Conservation (phyloP, 2,888 invertebrate genomes). For the Epirrhoe alternata region DNA sequence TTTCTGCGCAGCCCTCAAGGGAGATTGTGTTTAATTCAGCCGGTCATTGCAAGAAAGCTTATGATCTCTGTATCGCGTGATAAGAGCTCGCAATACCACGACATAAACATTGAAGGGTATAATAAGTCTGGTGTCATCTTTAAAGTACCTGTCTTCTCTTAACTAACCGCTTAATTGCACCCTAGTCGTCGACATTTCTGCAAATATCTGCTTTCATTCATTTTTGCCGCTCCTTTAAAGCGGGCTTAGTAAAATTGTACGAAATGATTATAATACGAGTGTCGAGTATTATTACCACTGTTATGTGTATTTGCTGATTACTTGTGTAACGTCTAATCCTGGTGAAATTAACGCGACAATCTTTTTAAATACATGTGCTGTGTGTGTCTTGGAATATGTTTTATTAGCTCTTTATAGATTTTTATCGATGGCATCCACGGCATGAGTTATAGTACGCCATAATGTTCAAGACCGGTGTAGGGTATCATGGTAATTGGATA, state of each 20-base stretch:
- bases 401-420: slow-evolving; percentile 41
- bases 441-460: slow-evolving; percentile 53
- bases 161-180: slow-evolving; percentile 9
- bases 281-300: no score
- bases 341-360: slow-evolving; percentile 17
- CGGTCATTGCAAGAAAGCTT: slow-evolving; percentile 33
- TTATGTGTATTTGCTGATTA: slow-evolving; percentile 23
- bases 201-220: slow-evolving; percentile 14
- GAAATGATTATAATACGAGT: slow-evolving; percentile 26
- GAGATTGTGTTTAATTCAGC: slow-evolving; percentile 23
- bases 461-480: slow-evolving; percentile 63
- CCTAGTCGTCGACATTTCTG: slow-evolving; percentile 7
- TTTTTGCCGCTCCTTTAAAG: slow-evolving; percentile 15
- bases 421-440: slow-evolving; percentile 55
- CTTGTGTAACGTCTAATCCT: slow-evolving; percentile 11
- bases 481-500: slow-evolving; percentile 79
- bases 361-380: slow-evolving; percentile 5
- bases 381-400: slow-evolving; percentile 16
- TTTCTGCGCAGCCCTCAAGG: slow-evolving; percentile 13
- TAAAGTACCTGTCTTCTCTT: slow-evolving; percentile 5
- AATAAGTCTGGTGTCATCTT: slow-evolving; percentile 32
- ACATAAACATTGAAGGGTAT: slow-evolving; percentile 36
- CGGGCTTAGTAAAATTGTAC: slow-evolving; percentile 12
- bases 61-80: slow-evolving; percentile 41
- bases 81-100: slow-evolving; percentile 28